Percentiles rank a stretch among this genome's conserved stretches.
phyloP scores from a whole-genome alignment of 2,797 vertebrate genomes.

The Cyprinodon diabolis region DNA sequence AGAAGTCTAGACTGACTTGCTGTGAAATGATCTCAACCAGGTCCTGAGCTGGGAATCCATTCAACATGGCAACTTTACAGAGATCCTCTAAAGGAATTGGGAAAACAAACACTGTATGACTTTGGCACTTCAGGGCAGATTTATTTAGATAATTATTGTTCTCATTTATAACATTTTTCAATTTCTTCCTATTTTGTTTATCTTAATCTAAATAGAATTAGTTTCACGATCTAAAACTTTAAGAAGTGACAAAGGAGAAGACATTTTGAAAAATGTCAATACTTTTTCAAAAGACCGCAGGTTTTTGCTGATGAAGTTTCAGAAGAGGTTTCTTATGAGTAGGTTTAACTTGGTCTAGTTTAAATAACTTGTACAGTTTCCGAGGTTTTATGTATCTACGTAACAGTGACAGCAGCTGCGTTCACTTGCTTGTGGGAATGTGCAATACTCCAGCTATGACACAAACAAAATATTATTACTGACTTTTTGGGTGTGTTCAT shows the following conservation, averaged over 20 bases:
- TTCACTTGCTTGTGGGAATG: background rate
- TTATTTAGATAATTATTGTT: background rate
- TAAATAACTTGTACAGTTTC: background rate
- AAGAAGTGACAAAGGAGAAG: background rate
- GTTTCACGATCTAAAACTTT: background rate
- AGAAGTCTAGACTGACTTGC: background rate
- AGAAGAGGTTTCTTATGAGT: background rate
- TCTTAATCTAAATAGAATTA: background rate
- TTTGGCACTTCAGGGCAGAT: background rate
- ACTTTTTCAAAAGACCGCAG: background rate
- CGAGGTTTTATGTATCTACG: background rate
- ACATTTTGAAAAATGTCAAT: background rate
- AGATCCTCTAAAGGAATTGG: background rate
- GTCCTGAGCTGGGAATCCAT: background rate
- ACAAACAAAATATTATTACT: slow-evolving; percentile 1
- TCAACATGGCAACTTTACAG: no score
- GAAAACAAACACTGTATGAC: no score
- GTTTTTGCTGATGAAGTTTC: background rate
- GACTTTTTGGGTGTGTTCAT: slow-evolving; percentile 6
- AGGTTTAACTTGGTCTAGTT: background rate
- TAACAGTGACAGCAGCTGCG: background rate
- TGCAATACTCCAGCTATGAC: background rate
- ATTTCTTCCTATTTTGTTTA: background rate
- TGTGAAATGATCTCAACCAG: background rate
- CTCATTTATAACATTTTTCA: no score